Base-by-base conservation (phyloP, 2,888 invertebrate genomes). In the Pteria penguin region DNA sequence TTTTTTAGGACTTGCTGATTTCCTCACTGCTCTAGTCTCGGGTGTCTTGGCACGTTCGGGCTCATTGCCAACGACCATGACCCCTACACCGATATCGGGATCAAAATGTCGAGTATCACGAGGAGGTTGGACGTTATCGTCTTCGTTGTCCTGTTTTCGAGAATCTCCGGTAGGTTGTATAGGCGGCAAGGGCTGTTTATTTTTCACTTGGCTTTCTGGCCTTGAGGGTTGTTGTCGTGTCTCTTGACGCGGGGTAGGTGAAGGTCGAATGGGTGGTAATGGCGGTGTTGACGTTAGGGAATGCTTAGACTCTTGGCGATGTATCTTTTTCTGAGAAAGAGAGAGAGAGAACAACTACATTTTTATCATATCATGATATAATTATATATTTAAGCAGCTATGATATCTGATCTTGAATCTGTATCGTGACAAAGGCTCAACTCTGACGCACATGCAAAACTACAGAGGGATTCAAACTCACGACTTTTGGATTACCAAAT, bases 1-100 rank as follows among this genome's bases (percentile, higher is more conserved):
- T 65, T 31, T 45, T 22, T 57, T 57, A 27, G 68, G 57, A n/a
- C 65, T 32, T 11, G 55, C n/a, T 8, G 33, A 52, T 18, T 36
- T 54, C 1, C 27, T 45, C 29, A 57, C 33, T 24, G 63, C 26
- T 27, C 58, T 5, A 24, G 29, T n/a, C 55, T 29, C 22, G 14
- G 36, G 27, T 45, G 45, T 26, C 2, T 33, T n/a, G 8, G 27
- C 24, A 27, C 32, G 29, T n/a, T 22, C 14, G 24, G 22, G 31
- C n/a, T 76, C 61, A 22, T n/a, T 61, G 8, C 73, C 73, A 8
- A 77, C 70, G 4, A 77, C 69, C 65, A 73, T 54, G 1, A 77
- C 76, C 0, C 69, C 76, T 24, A 77, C 76, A n/a, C 76, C 76
- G 18, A 77, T 70, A 33, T 77, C 76, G 2, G 76, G 76, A 33